A percentile compares a stretch with the other conserved stretches of the same genome.
Evolutionary conservation across 2,888 invertebrate species (phyloP).

Genomic region (Carterocephalus palaemon): DNA sequence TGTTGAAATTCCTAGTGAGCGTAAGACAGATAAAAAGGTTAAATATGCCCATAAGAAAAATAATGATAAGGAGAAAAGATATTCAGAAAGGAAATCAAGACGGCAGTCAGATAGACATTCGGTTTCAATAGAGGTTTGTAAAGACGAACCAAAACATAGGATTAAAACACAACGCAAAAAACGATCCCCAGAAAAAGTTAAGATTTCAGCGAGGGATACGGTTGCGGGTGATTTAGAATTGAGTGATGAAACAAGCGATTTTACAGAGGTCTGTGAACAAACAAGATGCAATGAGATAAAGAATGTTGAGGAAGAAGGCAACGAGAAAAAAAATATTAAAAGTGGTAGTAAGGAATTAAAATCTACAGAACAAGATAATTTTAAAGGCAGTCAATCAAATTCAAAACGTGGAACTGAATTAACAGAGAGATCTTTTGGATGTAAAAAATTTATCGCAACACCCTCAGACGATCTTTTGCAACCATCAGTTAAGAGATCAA

Average conservation of each 20-base stretch:
- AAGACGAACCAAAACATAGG: neutral
- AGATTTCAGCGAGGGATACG: slow-evolving; percentile 27
- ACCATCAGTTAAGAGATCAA: neutral
- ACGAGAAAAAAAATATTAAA: slow-evolving; percentile 18
- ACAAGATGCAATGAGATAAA: slow-evolving; percentile 17
- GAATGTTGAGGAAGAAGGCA: neutral
- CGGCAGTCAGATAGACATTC: neutral
- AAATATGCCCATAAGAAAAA: neutral
- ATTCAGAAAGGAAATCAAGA: neutral
- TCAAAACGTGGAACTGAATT: slow-evolving; percentile 1
- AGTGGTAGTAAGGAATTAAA: slow-evolving; percentile 22
- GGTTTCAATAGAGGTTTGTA: neutral
- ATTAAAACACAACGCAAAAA: neutral
- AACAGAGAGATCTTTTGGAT: slow-evolving; percentile 1
- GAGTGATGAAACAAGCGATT: slow-evolving; percentile 45
- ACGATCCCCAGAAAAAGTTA: neutral
- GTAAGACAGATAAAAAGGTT: slow-evolving; percentile 1
- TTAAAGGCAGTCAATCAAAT: neutral
- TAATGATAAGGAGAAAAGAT: neutral
- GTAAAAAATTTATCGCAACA: neutral
- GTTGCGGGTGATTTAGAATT: slow-evolving; percentile 63
- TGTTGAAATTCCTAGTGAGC: neutral
- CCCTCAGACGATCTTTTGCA: neutral
- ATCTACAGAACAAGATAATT: slow-evolving; percentile 13
- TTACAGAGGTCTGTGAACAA: slow-evolving; percentile 6